phyloP scores from a whole-genome alignment of 2,888 invertebrate species.

The Heliconius ethilla region DNA sequence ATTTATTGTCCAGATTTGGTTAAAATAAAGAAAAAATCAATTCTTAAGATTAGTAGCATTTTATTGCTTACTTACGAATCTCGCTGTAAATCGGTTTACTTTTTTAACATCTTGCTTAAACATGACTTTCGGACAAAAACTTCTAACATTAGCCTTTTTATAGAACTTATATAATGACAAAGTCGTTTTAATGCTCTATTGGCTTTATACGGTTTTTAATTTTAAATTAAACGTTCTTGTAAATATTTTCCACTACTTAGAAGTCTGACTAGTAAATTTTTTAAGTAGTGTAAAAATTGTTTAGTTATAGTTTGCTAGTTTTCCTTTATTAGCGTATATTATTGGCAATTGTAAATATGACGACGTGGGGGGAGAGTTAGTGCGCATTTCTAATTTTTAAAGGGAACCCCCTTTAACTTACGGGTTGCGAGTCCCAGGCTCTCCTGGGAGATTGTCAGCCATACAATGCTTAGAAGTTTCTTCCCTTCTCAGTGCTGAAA shows the following conservation, averaged over 20 bases:
- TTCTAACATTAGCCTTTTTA: constrained; percentile 10
- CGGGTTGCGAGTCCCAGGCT: too few relatives aligned
- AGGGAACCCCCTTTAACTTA: too few relatives aligned
- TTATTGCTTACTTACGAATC: not conserved
- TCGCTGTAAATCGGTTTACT: not conserved
- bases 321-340: not conserved
- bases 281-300: constrained; percentile 13
- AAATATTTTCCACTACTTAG: constrained; percentile 9
- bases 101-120: not conserved
- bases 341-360: too few relatives aligned
- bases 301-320: constrained; percentile 10
- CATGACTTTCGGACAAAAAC: constrained; percentile 8
- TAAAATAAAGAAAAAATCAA: not conserved
- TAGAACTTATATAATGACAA: constrained; percentile 13
- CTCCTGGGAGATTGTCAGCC: too few relatives aligned
- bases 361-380: not conserved
- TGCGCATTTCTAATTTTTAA: not conserved
- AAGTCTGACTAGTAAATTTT: not conserved
- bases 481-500: too few relatives aligned
- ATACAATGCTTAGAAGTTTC: too few relatives aligned
- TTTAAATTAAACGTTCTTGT: constrained; percentile 17
- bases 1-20: not conserved
- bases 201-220: constrained; percentile 14
- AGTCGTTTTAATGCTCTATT: constrained; percentile 24
- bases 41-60: not conserved